Evolutionary conservation across 2,888 invertebrate species (phyloP), one percentile per base, ranked within the genome.

Genomic region (Acanthosoma haemorrhoidale): DNA sequence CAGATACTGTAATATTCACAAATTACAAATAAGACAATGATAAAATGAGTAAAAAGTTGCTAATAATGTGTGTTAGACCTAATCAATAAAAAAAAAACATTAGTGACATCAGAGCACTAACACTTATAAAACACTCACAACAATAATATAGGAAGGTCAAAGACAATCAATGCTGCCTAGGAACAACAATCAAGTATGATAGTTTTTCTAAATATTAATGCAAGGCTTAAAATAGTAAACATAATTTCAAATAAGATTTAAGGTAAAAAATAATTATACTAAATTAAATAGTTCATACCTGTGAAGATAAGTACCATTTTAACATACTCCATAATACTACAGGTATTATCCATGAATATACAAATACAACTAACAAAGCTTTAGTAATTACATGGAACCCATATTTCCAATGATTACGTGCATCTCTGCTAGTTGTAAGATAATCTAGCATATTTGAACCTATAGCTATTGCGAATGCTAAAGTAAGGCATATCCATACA

Each of bases 381-480:
- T 93, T 89, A 0, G 96, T 94, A 1, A 97, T 94, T 78, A 91
- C 79, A 79, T 95, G 92, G 79, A 97, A 97, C 80, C 97, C 92
- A 78, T 96, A 96, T 74, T 88, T 88, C 96, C 96, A 97, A 59
- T 88, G 86, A 72, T 89, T 88, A 63, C 81, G 80, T 5, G 82
- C 78, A 31, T 82, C 84, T 76, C 87, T 87, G 0, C 87, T 87
- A 72, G 87, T 86, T 76, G 92, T 91, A 21, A 97, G 83, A 80
- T 96, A 98, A 81, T 89, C 92, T 0, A 94, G 89, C 73, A 98
- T 84, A 80, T 98, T 98, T 43, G 96, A 96, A 78, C 90, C 93
- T 16, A 98, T 93, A 4, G 94, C 97, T 79, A 96, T 95, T 2
- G 94, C 89, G 79, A 98, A 96, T 70, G 97, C 90, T 79, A 98